Evolutionary conservation across 1,140 invertebrate species (phyloP).

Genomic region (Bombus confusus): DNA sequence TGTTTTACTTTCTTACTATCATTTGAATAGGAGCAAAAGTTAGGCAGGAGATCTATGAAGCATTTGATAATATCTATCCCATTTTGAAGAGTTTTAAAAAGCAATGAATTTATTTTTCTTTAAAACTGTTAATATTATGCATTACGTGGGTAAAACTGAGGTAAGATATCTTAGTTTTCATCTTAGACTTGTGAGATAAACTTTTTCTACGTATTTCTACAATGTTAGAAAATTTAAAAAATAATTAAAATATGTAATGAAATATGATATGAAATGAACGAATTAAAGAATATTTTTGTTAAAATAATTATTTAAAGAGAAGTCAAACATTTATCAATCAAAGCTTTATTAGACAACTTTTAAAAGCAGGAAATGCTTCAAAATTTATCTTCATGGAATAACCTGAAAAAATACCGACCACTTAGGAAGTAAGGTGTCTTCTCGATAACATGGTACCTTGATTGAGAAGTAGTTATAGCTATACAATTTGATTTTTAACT

Average conservation of each 20-base stretch:
- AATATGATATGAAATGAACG: neutral
- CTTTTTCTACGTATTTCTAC: neutral
- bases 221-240: neutral
- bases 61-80: constrained; percentile 99
- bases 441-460: constrained; percentile 34
- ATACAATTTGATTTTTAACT: constrained; percentile 17
- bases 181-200: no score
- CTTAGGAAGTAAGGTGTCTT: constrained; percentile 20
- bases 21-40: constrained; percentile 94
- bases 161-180: constrained; percentile 24
- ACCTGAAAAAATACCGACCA: neutral
- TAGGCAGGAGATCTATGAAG: constrained; percentile 98
- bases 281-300: neutral
- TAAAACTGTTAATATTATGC: neutral
- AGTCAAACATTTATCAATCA: neutral
- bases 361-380: neutral
- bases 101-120: constrained; percentile 83
- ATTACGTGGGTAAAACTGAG: neutral
- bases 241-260: neutral
- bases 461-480: constrained; percentile 15
- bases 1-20: constrained; percentile 56
- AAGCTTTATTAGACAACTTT: neutral
- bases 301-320: neutral
- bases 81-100: constrained; percentile 99
- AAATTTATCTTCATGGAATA: neutral